Evolutionary conservation across 2,888 invertebrate species (phyloP).

Genomic region (Druceiella hillmani): DNA sequence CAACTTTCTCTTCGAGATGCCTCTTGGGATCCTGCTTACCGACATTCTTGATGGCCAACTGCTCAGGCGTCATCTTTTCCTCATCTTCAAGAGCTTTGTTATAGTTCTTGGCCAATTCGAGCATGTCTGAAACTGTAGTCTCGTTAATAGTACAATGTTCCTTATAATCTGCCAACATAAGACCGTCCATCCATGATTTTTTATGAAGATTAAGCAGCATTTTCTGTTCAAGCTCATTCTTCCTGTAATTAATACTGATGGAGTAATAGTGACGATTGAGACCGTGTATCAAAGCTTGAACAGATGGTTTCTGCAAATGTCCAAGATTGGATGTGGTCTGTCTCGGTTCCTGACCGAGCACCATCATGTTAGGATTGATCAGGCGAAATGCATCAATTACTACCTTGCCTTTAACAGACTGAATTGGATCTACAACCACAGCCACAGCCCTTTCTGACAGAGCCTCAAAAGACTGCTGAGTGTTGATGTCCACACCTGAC

Average conservation of each 20-base stretch:
- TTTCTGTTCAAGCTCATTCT: conserved; percentile 98
- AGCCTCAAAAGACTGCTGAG: conserved; percentile 98
- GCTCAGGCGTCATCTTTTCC: conserved; percentile 99
- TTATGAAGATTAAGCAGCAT: conserved; percentile 98
- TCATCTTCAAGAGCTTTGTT: conserved; percentile 98
- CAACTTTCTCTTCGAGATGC: conserved; percentile 98
- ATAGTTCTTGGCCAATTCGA: conserved; percentile 96
- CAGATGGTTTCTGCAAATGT: conserved; percentile 97
- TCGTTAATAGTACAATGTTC: conserved; percentile 93
- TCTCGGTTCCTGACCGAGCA: conserved; percentile 95
- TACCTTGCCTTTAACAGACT: conserved; percentile 98
- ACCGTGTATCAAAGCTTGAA: conserved; percentile 98
- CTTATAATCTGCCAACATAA: conserved; percentile 84
- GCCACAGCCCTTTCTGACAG: conserved; percentile 97
- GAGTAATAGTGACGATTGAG: conserved; percentile 99
- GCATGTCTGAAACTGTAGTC: conserved; percentile 91
- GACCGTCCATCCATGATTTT: conserved; percentile 97
- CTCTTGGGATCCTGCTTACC: conserved; percentile 99
- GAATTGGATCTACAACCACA: conserved; percentile 99
- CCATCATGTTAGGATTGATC: conserved; percentile 99
- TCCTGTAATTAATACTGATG: conserved; percentile 98
- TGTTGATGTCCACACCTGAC: conserved; percentile 98
- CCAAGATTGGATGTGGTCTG: conserved; percentile 99
- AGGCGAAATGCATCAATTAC: conserved; percentile 99
- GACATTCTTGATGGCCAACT: conserved; percentile 98